Evolutionary conservation across 2,113 vertebrate species (phyloP).

Genomic region (Salvelinus fontinalis): DNA sequence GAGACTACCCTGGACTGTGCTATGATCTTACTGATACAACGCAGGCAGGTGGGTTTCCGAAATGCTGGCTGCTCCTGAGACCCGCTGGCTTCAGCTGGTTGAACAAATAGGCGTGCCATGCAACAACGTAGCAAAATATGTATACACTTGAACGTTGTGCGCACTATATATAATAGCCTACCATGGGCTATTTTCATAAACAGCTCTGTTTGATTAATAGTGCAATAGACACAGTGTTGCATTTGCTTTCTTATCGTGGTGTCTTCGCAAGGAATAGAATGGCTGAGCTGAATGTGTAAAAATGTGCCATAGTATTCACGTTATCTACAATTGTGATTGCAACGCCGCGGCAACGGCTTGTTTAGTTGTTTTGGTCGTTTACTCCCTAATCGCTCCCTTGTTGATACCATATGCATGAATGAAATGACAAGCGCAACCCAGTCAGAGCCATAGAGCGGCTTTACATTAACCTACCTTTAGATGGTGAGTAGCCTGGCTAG

Average conservation of each 20-base stretch:
- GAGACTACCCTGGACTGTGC: slow-evolving; percentile 87
- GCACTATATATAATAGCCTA: neutral
- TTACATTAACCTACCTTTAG: slow-evolving; percentile 38
- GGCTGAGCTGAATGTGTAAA: neutral
- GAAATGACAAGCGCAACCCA: slow-evolving; percentile 64
- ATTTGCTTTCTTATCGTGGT: neutral
- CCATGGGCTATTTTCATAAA: neutral
- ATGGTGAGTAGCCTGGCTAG: slow-evolving; percentile 16
- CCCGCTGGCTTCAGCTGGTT: slow-evolving; percentile 8
- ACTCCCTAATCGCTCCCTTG: slow-evolving; percentile 21
- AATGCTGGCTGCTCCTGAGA: slow-evolving; percentile 18
- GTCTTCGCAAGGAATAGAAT: neutral
- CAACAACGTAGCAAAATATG: neutral
- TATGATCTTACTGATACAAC: slow-evolving; percentile 94
- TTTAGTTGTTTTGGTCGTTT: slow-evolving; percentile 41
- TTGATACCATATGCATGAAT: slow-evolving; percentile 52
- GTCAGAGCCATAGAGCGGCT: slow-evolving; percentile 20
- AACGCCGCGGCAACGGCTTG: neutral
- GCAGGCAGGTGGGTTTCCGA: slow-evolving; percentile 84
- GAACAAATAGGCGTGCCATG: neutral
- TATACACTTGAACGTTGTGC: neutral
- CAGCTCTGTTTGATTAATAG: neutral
- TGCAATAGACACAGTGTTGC: neutral
- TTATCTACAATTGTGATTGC: neutral
- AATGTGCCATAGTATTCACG: neutral